Evolutionary conservation across 2,888 invertebrate species (phyloP), one percentile per base, ranked within the genome.

Genomic region (Atethmia centrago): DNA sequence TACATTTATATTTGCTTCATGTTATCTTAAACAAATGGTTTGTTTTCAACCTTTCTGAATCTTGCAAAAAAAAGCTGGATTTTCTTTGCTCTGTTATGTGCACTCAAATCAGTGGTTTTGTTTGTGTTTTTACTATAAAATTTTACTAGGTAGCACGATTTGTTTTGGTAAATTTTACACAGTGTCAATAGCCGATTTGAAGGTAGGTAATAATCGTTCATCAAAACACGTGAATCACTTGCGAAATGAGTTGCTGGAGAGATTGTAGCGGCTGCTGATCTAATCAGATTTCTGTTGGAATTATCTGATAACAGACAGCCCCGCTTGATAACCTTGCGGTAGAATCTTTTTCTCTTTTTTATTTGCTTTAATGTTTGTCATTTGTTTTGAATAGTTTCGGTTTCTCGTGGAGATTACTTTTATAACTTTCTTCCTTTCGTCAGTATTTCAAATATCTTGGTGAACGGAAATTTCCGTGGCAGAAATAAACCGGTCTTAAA

Each of bases 271-370:
- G 25, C n/a, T 55, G 68, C 16, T 47, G 67, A 81, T 81, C 51
- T 62, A 59, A 71, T 77, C 73, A 61, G n/a, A 55, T 55, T 58
- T 55, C 25, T 36, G 36, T 25, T 53, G 45, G 62, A 53, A 71
- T 82, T 71, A 80, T 65, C 77, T 77, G 82, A 73, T 82, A 84
- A 71, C 62, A 61, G 51, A 40, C 19, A 36, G 42, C 21, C 12
- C n/a, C 51, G n/a, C 58, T 51, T 64, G 83, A 68, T 82, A 72
- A 68, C 79, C 64, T 67, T 83, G 83, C 8, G 12, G 9, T 36
- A 64, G 55, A 63, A 78, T 25, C 67, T 59, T 55, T 71, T 77
- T 4, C 4, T 7, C 62, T 25, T 28, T 68, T 58, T 28, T 31
- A 65, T 71, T 65, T 53, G 19, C 47, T 19, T 63, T 62, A 49